Evolutionary conservation across 35 echinoderm and acorn worm species (phyloP).

Genomic region (Apostichopus parvimensis): DNA sequence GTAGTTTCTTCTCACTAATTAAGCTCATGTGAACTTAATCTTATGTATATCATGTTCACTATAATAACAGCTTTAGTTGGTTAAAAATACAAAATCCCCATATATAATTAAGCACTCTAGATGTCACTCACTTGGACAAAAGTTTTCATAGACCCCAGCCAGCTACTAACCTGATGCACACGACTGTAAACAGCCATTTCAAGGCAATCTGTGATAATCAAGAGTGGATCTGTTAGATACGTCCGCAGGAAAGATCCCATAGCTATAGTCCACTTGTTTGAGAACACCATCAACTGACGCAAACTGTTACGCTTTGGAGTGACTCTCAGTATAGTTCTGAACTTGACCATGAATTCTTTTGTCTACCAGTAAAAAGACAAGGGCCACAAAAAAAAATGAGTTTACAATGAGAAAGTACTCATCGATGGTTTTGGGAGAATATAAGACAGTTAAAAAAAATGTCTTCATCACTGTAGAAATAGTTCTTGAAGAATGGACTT

Average conservation of each 20-base stretch:
- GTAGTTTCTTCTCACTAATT: too few relatives aligned
- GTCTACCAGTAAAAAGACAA: constrained; percentile 47
- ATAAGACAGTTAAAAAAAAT: not conserved
- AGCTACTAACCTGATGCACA: constrained; percentile 64
- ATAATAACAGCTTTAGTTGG: too few relatives aligned
- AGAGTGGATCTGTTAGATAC: constrained; percentile 77
- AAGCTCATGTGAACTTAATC: too few relatives aligned
- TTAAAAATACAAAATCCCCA: too few relatives aligned
- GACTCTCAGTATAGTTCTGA: constrained; percentile 35
- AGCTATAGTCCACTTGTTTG: constrained; percentile 68
- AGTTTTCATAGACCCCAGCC: too few relatives aligned
- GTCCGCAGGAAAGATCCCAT: constrained; percentile 72
- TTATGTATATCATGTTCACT: too few relatives aligned
- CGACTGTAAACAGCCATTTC: constrained; percentile 88
- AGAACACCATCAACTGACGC: constrained; percentile 76
- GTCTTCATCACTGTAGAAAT: not conserved
- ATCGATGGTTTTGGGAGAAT: not conserved
- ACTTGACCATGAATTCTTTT: constrained; percentile 73
- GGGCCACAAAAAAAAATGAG: not conserved
- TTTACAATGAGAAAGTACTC: too few relatives aligned
- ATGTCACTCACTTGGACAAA: too few relatives aligned
- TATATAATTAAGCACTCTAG: too few relatives aligned
- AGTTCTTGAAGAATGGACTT: not conserved
- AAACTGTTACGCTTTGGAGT: constrained; percentile 50
- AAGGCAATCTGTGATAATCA: constrained; percentile 63